phyloP scores from a whole-genome alignment of 2,797 vertebrate genomes.

The Myiotriccus ornatus region DNA sequence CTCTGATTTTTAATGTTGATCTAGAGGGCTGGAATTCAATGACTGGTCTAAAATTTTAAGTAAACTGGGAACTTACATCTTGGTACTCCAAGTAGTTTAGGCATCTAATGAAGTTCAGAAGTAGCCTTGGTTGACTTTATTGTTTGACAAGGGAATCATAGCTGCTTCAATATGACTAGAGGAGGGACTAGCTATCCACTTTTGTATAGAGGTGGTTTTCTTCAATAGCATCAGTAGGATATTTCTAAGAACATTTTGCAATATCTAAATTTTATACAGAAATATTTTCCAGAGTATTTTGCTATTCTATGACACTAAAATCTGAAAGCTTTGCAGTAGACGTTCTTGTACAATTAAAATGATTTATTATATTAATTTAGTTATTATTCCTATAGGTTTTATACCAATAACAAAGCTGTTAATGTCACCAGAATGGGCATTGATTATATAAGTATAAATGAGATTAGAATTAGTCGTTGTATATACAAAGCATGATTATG shows the following conservation, averaged over 20 bases:
- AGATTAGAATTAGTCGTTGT: neutral
- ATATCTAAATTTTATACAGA: neutral
- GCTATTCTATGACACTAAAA: neutral
- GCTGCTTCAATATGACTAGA: neutral
- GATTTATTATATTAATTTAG: neutral
- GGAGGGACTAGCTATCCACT: neutral
- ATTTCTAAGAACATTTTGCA: neutral
- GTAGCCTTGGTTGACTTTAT: neutral
- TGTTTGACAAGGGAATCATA: neutral
- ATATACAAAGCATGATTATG: neutral
- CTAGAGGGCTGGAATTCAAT: neutral
- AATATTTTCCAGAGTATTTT: neutral
- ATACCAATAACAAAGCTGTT: neutral
- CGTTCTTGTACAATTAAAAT: neutral
- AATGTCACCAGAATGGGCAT: neutral
- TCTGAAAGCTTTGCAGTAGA: neutral
- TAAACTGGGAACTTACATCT: neutral
- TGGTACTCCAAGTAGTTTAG: neutral
- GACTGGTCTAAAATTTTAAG: neutral
- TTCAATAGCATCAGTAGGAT: rapidly evolving
- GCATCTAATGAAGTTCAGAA: neutral
- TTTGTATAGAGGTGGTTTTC: neutral
- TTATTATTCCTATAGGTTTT: neutral
- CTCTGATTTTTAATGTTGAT: neutral
- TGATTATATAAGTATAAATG: neutral